These are phyloP conservation scores for Anniella stebbinsi DNA, from an alignment of 2,797 vertebrate genomes.

Conservation along the genomic window DNA sequence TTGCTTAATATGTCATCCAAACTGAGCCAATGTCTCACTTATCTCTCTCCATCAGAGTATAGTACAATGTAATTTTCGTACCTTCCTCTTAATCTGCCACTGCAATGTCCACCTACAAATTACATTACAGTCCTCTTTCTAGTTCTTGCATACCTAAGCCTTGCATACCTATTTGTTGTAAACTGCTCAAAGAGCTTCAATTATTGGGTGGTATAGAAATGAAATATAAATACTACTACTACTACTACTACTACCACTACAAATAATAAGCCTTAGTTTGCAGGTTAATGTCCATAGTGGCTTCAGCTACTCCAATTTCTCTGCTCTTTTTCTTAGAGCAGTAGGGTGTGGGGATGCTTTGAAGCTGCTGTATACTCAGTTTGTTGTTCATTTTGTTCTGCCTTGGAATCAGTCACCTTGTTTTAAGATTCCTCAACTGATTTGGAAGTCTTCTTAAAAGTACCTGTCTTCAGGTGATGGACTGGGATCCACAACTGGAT, in stretches of 20 bases:
- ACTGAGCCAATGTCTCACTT: not conserved
- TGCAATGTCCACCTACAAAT: not conserved
- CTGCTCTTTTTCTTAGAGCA: not conserved
- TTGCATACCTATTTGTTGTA: no score
- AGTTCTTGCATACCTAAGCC: not conserved
- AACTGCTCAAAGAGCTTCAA: no score
- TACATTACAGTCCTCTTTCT: not conserved
- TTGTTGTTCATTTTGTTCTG: not conserved
- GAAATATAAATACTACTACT: no score
- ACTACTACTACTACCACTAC: no score
- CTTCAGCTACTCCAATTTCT: not conserved
- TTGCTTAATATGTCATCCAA: no score
- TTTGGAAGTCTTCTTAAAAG: not conserved
- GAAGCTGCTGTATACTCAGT: not conserved
- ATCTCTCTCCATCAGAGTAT: not conserved
- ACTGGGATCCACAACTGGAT: not conserved
- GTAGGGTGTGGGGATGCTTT: no score
- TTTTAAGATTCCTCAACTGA: not conserved
- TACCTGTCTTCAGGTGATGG: no score
- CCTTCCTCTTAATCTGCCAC: not conserved
- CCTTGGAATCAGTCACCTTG: not conserved
- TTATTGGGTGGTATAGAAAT: no score
- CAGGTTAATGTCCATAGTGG: not conserved
- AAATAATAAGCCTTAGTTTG: not conserved
- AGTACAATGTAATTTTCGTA: not conserved